These are phyloP conservation scores for Uromys caudimaculatus DNA, from an alignment of 2,797 vertebrate genomes.

Conservation along the genomic window DNA sequence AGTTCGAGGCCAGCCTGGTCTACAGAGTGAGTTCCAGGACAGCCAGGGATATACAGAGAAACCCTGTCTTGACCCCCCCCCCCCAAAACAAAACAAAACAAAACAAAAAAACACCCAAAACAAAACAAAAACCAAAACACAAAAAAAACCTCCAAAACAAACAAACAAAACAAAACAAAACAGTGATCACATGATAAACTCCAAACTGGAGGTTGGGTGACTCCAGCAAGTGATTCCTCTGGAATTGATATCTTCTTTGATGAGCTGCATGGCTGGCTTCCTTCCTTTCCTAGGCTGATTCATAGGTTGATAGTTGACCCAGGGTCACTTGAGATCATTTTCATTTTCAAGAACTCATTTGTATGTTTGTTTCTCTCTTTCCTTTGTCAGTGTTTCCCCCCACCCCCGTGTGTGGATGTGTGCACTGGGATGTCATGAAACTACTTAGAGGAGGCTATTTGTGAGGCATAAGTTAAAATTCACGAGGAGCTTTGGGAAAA, in stretches of 20 bases:
- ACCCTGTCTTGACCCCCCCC: no score
- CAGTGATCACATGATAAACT: not conserved
- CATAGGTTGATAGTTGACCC: conserved; percentile 13
- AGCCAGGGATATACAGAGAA: no score
- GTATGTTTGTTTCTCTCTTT: not conserved
- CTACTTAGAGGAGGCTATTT: not conserved
- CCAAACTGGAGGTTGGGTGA: not conserved
- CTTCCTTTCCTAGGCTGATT: not conserved
- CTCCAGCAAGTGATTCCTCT: not conserved
- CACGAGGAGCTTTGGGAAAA: not conserved
- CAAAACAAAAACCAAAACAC: no score
- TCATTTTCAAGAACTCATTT: not conserved
- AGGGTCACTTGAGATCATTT: conserved; percentile 22
- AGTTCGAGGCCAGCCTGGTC: no score
- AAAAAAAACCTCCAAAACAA: no score
- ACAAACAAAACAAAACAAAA: no score
- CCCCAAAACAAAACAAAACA: no score
- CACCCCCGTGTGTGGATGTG: not conserved
- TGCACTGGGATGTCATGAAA: not conserved
- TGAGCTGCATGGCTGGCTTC: not conserved
- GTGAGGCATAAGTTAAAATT: not conserved
- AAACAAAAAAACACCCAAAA: not conserved
- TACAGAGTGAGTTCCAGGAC: no score
- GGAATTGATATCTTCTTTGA: not conserved
- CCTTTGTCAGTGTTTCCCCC: rapidly evolving